phyloP scores from a whole-genome alignment of 2,888 invertebrate genomes.

The Ennomos quercinarius region DNA sequence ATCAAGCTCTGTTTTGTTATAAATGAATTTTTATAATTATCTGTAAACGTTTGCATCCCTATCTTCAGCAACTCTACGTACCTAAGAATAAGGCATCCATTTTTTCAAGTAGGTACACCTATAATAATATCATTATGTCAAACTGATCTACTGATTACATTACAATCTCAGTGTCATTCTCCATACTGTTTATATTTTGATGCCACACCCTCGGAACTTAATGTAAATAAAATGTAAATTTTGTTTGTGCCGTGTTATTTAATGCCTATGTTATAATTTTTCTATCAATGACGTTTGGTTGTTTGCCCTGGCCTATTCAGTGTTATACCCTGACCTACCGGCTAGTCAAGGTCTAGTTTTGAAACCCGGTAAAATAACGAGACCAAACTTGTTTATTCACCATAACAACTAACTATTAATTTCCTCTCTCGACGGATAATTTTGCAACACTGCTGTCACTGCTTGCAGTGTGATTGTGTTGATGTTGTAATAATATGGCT shows the following conservation, averaged over 20 bases:
- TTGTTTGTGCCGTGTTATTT: slow-evolving; percentile 27
- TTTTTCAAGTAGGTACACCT: neutral
- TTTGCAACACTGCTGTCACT: slow-evolving; percentile 5
- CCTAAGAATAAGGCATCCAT: neutral
- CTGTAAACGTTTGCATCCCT: too few species aligned
- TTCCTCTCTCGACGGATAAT: slow-evolving; percentile 11
- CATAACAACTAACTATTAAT: slow-evolving; percentile 21
- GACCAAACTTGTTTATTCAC: slow-evolving; percentile 30
- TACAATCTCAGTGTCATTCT: too few species aligned
- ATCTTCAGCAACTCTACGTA: too few species aligned
- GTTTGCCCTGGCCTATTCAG: slow-evolving; percentile 35
- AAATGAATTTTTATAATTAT: too few species aligned
- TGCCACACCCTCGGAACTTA: neutral
- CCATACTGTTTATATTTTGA: too few species aligned
- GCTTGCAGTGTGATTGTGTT: neutral
- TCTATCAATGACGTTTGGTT: slow-evolving; percentile 21
- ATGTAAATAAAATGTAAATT: slow-evolving; percentile 26
- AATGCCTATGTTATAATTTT: slow-evolving; percentile 25
- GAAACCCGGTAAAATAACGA: slow-evolving; percentile 34
- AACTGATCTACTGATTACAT: too few species aligned
- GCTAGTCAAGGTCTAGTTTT: slow-evolving; percentile 41
- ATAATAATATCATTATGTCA: too few species aligned
- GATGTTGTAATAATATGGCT: neutral
- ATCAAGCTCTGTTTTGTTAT: too few species aligned
- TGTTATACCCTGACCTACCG: slow-evolving; percentile 33